These are phyloP conservation scores for Alcis repandata DNA, from an alignment of 2,888 invertebrate species.

Conservation along the genomic window DNA sequence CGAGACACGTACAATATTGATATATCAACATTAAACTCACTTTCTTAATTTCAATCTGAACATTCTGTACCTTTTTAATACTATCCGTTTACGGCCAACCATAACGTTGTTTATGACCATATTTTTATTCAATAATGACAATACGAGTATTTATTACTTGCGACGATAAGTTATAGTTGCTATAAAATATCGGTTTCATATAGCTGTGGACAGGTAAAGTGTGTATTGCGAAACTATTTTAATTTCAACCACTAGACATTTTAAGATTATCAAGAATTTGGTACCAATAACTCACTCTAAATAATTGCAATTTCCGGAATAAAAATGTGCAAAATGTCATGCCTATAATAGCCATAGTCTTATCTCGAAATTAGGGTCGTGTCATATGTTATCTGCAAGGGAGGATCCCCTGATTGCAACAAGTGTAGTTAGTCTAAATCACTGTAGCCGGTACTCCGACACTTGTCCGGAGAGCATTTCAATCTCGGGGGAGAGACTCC, in stretches of 20 bases:
- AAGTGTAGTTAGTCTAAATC: conserved; percentile 83
- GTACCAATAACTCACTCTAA: no score
- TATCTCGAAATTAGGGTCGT: conserved; percentile 73
- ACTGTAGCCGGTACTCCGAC: conserved; percentile 65
- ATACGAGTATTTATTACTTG: conserved; percentile 65
- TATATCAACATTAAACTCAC: conserved; percentile 20
- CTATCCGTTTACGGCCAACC: conserved; percentile 49
- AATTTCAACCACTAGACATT: background rate
- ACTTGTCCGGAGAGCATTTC: conserved; percentile 67
- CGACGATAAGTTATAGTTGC: conserved; percentile 55
- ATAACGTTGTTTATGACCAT: conserved; percentile 59
- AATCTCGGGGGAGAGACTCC: conserved; percentile 73
- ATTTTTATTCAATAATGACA: conserved; percentile 63
- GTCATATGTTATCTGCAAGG: conserved; percentile 71
- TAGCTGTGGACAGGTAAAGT: conserved; percentile 55
- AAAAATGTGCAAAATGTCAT: conserved; percentile 61
- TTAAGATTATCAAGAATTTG: no score
- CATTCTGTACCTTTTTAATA: conserved; percentile 39
- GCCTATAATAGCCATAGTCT: conserved; percentile 45
- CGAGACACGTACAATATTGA: conserved; percentile 29
- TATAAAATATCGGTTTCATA: conserved; percentile 60
- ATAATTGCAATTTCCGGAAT: background rate
- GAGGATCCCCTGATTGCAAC: conserved; percentile 64
- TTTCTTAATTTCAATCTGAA: conserved; percentile 38
- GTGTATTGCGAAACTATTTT: conserved; percentile 36